Evolutionary conservation across 2,113 vertebrate genomes (phyloP).

Genomic region (Cynoglossus semilaevis): DNA sequence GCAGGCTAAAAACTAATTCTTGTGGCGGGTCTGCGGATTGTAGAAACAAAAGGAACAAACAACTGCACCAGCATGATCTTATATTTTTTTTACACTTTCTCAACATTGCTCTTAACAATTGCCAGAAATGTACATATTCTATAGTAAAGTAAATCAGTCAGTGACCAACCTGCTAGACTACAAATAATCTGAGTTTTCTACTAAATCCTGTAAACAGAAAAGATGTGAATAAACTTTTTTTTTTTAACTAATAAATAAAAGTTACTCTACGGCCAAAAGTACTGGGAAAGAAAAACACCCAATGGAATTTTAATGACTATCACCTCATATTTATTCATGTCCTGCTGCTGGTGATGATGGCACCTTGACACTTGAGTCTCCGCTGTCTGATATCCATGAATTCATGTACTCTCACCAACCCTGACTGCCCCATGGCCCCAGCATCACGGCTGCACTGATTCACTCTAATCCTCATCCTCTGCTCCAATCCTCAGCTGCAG

Average conservation of each 20-base stretch:
- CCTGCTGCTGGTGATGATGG: constrained; percentile 57
- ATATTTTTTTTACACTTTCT: no score
- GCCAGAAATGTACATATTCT: no score
- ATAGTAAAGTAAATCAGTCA: no score
- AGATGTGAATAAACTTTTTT: no score
- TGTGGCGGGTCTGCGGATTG: no score
- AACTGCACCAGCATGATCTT: not conserved
- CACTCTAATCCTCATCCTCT: constrained; percentile 49
- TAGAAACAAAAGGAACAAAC: no score
- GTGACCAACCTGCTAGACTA: no score
- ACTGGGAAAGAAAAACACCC: constrained; percentile 53
- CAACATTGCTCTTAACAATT: no score
- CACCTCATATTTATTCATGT: constrained; percentile 58
- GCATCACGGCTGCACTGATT: constrained; percentile 19
- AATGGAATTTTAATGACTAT: constrained; percentile 66
- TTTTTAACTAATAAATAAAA: no score
- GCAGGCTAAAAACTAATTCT: not conserved
- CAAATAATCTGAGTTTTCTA: no score
- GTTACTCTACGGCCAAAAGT: constrained; percentile 27
- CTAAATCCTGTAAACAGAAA: constrained; percentile 19
- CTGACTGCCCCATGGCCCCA: constrained; percentile 9
- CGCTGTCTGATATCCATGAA: constrained; percentile 49
- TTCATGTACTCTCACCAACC: constrained; percentile 36
- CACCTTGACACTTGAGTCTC: constrained; percentile 50
- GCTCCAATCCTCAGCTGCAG: constrained; percentile 30